These are phyloP conservation scores for Schizotus pectinicornis DNA, from an alignment of 2,888 invertebrate species.

Conservation along the genomic window DNA sequence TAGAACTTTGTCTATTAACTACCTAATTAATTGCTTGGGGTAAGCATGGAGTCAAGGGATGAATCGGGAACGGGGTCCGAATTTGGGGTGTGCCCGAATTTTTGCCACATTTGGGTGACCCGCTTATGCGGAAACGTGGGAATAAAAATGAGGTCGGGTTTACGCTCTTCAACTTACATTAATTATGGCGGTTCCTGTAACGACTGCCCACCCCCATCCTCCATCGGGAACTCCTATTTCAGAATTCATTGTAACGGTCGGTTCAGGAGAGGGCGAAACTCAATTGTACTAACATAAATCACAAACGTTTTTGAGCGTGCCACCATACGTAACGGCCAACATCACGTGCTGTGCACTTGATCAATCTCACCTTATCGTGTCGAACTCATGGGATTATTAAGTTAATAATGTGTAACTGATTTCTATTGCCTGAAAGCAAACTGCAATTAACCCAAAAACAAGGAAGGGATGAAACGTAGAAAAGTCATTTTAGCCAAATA, in stretches of 20 bases:
- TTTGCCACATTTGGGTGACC: too few relatives aligned
- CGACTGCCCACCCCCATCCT: conserved; percentile 95
- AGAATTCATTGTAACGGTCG: conserved; percentile 16
- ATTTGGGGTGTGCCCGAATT: too few relatives aligned
- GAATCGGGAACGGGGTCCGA: too few relatives aligned
- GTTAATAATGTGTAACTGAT: conserved; percentile 5
- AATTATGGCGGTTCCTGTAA: conserved; percentile 95
- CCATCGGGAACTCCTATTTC: conserved; percentile 70
- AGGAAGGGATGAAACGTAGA: too few relatives aligned
- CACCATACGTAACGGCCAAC: neutral
- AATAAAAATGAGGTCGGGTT: conserved; percentile 8
- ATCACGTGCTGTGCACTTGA: conserved; percentile 23
- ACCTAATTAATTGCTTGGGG: too few relatives aligned
- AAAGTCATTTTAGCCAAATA: too few relatives aligned
- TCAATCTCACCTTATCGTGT: conserved; percentile 22
- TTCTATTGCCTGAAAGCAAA: too few relatives aligned
- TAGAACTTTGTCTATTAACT: too few relatives aligned
- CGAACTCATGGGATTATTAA: conserved; percentile 7
- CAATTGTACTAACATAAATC: conserved; percentile 21
- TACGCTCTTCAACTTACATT: conserved; percentile 74
- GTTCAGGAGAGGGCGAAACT: conserved; percentile 8
- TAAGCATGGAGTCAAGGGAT: too few relatives aligned
- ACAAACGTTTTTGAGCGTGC: conserved; percentile 11
- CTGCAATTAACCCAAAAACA: too few relatives aligned
- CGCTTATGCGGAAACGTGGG: neutral